Evolutionary conservation across 2,113 vertebrate species (phyloP).

Genomic region (Sakesphorus luctuosus): DNA sequence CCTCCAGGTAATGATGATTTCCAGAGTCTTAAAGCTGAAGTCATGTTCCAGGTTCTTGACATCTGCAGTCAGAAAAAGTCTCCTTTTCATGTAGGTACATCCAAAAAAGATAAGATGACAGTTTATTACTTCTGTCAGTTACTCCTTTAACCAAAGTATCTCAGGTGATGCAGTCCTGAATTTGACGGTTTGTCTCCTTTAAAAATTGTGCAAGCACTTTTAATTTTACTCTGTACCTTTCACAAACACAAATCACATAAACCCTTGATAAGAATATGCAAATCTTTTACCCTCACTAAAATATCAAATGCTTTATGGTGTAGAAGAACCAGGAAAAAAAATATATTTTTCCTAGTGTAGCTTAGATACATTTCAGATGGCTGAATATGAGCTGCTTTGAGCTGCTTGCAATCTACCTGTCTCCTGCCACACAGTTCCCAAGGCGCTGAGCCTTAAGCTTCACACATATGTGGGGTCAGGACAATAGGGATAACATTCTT

Average conservation of each 20-base stretch:
- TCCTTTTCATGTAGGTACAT: background rate
- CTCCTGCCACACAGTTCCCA: background rate
- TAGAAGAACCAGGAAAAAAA: background rate
- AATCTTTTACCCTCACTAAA: background rate
- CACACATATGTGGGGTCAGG: background rate
- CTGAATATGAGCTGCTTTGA: background rate
- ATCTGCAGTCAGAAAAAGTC: background rate
- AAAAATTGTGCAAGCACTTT: background rate
- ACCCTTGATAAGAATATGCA: background rate
- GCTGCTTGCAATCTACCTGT: rapidly evolving
- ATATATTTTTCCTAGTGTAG: background rate
- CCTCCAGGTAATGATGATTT: background rate
- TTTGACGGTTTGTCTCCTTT: background rate
- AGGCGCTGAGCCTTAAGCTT: background rate
- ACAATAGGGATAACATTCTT: background rate
- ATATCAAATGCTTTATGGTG: background rate
- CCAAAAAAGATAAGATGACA: background rate
- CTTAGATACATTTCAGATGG: background rate
- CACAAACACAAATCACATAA: background rate
- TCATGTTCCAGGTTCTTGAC: background rate
- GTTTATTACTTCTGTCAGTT: background rate
- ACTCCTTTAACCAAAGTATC: background rate
- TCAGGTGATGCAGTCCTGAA: rapidly evolving
- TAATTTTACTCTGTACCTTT: background rate
- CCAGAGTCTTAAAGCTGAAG: background rate